phyloP scores from a whole-genome alignment of 2,888 invertebrate genomes.

The Flexamia atlantica region DNA sequence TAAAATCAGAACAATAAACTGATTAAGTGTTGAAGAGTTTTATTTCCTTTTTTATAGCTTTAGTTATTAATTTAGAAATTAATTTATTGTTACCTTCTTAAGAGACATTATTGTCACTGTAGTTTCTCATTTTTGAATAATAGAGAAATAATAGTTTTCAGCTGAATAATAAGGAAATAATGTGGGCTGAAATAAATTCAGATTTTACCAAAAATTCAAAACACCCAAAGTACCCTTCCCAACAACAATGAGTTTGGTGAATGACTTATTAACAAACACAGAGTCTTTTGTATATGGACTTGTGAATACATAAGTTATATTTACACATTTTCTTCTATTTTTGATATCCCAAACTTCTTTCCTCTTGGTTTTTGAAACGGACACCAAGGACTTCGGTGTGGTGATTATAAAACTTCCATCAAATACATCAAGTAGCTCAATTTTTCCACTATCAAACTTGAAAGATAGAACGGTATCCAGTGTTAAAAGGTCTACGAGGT shows the following conservation, averaged over 20 bases:
- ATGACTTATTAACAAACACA: constrained; percentile 54
- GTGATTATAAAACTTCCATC: constrained; percentile 39
- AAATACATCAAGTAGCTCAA: constrained; percentile 46
- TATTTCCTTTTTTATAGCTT: too few species aligned
- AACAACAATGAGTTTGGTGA: constrained; percentile 37
- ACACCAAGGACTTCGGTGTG: constrained; percentile 46
- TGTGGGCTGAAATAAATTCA: background rate
- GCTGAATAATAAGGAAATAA: too few species aligned
- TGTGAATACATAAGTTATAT: constrained; percentile 29
- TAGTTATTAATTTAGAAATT: too few species aligned
- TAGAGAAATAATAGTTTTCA: too few species aligned
- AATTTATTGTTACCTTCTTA: too few species aligned
- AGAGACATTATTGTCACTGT: too few species aligned
- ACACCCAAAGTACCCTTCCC: constrained; percentile 48
- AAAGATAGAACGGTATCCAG: constrained; percentile 40
- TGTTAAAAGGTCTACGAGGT: constrained; percentile 34
- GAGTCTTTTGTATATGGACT: constrained; percentile 47
- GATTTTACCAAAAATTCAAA: constrained; percentile 45
- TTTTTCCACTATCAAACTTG: constrained; percentile 49
- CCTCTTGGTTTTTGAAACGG: constrained; percentile 45
- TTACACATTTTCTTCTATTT: constrained; percentile 21
- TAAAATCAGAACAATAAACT: too few species aligned
- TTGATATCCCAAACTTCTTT: constrained; percentile 52
- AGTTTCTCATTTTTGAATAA: too few species aligned
- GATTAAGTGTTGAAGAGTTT: too few species aligned